A percentile compares a stretch with the other conserved stretches of the same genome.
These are phyloP conservation scores for Colistium nudipinnis DNA, from an alignment of 2,113 vertebrate genomes.

Conservation along the genomic window DNA sequence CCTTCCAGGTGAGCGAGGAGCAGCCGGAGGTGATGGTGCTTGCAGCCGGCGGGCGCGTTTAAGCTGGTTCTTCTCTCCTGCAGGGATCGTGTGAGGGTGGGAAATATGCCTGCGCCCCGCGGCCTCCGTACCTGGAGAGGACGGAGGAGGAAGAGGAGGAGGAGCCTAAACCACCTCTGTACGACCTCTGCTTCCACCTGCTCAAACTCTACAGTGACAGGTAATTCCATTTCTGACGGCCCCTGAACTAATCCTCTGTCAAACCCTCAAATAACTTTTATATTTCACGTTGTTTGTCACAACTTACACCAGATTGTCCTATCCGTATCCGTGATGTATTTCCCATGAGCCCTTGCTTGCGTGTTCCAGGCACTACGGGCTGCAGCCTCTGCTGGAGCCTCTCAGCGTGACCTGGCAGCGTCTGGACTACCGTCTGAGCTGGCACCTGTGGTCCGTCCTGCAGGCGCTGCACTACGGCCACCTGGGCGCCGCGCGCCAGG, in stretches of 20 bases:
- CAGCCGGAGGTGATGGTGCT: no score
- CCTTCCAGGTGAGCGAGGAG: conserved; percentile 92
- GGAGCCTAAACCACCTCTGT: conserved; percentile 76
- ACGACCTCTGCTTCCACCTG: conserved; percentile 94
- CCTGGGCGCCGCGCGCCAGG: conserved; percentile 82
- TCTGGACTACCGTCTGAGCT: conserved; percentile 92
- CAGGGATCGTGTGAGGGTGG: conserved; percentile 84
- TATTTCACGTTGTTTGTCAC: no score
- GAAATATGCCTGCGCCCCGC: conserved; percentile 88
- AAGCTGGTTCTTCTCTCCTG: background rate
- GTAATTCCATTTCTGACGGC: no score
- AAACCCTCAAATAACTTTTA: no score
- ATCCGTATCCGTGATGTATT: background rate
- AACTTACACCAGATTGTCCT: no score
- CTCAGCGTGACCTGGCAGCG: conserved; percentile 86
- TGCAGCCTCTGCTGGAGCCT: conserved; percentile 92
- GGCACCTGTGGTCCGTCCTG: conserved; percentile 96
- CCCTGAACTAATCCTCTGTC: no score
- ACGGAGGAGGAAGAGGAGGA: conserved; percentile 74
- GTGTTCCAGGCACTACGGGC: conserved; percentile 86
- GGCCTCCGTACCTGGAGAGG: conserved; percentile 87
- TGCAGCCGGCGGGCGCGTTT: no score
- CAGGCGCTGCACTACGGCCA: conserved; percentile 90
- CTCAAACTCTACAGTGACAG: conserved; percentile 96
- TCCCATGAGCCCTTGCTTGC: background rate